phyloP scores from a whole-genome alignment of 2,797 vertebrate species.

The Spizella passerina region DNA sequence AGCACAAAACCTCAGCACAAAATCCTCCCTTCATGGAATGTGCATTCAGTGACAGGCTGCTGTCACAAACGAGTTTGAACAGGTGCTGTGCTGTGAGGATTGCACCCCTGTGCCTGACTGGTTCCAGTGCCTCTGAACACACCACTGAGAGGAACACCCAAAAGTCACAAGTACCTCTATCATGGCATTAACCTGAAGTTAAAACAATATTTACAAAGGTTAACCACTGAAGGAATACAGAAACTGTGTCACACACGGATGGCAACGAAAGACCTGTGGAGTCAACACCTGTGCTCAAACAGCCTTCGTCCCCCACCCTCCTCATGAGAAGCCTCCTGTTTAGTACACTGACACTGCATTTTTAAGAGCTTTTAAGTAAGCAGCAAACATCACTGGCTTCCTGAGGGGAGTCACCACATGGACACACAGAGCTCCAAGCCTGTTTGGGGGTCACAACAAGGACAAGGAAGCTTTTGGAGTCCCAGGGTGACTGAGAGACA shows the following conservation, averaged over 20 bases:
- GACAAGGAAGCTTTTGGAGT: not conserved
- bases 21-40: not conserved
- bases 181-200: not conserved
- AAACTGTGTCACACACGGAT: not conserved
- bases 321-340: not conserved
- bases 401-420: not conserved
- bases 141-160: not conserved
- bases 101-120: rapidly evolving
- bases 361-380: not conserved
- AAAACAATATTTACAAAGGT: not conserved
- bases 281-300: not conserved
- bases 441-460: not conserved
- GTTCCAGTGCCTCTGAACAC: not conserved
- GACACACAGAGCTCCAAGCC: not conserved
- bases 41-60: not conserved
- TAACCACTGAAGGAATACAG: not conserved
- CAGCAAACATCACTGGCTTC: not conserved
- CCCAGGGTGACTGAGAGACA: not conserved
- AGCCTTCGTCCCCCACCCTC: not conserved
- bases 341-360: not conserved
- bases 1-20: not conserved
- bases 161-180: not conserved
- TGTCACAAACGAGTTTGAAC: not conserved
- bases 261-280: not conserved
- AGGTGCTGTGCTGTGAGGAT: rapidly evolving